Base-by-base conservation (phyloP, 2,113 vertebrate species). In the Lepus americanus region DNA sequence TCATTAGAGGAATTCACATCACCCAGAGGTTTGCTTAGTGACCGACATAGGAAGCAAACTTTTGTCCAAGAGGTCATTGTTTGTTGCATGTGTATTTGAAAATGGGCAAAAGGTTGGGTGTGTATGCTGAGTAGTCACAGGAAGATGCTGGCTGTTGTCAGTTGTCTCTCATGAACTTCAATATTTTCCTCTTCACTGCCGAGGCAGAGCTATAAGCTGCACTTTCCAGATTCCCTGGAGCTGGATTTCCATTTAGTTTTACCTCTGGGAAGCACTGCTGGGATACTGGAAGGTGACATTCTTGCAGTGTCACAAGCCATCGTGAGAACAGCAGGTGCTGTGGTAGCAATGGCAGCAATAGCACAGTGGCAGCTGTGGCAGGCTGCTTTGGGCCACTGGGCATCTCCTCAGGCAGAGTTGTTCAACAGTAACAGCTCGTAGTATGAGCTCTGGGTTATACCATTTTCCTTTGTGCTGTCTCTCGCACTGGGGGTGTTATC, bases 351-450 rank as follows among this genome's bases (percentile, higher is more conserved):
- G n/a, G 53, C 9, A 11, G 23, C 11, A 3, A 5, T 22, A 8
- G 86, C 59, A 66, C 39, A 4, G 17, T 1, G n/a, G n/a, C 63
- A 19, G 51, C 49, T 9, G 11, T 23, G 9, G 33, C 3, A 16
- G 11, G 49, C 12, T 0, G 20, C 27, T 1, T 20, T 6, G 31
- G 59, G 39, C 25, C 36, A 22, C 0, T 0, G 14, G 59, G 23
- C 44, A 22, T 51, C 51, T 36, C 29, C 27, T 14, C n/a, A 19
- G 25, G 70, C 59, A 55, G 67, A 0, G 9, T n/a, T 39, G 72
- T 19, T 33, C 33, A 55, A 4, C 6, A 29, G 51, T 9, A 16
- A 16, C 66, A 9, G 36, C 83, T 6, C 17, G 33, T 78, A 44
- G 44, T 27, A 27, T 16, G 90, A 63, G 16, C 44, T 53, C 29